Percentiles rank a stretch among this genome's conserved stretches.
Conservation (phyloP, 2,113 vertebrate genomes). For the Sakesphorus luctuosus region DNA sequence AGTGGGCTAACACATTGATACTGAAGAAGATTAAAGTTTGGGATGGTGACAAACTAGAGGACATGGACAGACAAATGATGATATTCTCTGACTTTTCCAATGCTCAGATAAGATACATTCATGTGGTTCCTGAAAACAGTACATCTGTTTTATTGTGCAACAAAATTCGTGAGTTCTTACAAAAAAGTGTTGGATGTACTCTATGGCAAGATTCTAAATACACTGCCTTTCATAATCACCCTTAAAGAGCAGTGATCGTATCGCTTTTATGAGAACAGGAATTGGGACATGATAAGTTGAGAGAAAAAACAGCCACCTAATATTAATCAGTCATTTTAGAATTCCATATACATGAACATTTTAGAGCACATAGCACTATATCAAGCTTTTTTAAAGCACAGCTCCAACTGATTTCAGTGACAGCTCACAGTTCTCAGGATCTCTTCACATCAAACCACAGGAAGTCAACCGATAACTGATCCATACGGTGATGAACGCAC, state of each 20-base stretch:
- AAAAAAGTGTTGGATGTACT: not conserved
- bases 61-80: not conserved
- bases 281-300: not conserved
- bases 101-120: not conserved
- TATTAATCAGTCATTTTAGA: not conserved
- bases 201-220: not conserved
- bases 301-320: not conserved
- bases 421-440: not conserved
- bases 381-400: not conserved
- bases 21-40: not conserved
- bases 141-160: not conserved
- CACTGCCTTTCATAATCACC: not conserved
- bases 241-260: not conserved
- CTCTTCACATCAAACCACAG: conserved; percentile 1
- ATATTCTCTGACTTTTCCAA: not conserved
- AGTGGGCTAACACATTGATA: not conserved
- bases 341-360: not conserved
- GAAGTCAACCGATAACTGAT: conserved; percentile 1
- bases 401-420: not conserved
- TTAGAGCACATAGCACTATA: not conserved
- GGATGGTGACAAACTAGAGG: not conserved
- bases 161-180: not conserved
- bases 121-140: not conserved
- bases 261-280: not conserved
- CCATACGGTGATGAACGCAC: not conserved